phyloP scores from a whole-genome alignment of 2,888 invertebrate species.

The Adineta ricciae region DNA sequence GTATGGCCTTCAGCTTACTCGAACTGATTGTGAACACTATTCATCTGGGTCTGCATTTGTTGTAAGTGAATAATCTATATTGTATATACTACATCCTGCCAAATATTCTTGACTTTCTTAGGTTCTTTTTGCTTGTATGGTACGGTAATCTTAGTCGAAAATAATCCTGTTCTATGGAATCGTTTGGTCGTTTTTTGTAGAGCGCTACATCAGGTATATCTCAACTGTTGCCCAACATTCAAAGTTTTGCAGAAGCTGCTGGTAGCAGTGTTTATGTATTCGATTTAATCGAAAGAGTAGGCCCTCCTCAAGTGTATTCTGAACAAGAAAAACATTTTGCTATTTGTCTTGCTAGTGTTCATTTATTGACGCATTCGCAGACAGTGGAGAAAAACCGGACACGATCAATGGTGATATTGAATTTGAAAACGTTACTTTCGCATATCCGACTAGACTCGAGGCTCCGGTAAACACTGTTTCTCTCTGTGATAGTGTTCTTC shows the following conservation, averaged over 20 bases:
- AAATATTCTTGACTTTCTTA: background rate
- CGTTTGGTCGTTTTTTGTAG: background rate
- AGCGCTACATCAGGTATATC: conserved; percentile 44
- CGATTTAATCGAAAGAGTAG: conserved; percentile 60
- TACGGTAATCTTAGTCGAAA: background rate
- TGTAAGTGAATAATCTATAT: background rate
- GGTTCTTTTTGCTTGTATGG: background rate
- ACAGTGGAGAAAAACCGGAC: conserved; percentile 17
- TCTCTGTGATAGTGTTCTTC: background rate
- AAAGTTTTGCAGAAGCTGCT: conserved; percentile 41
- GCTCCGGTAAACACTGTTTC: background rate
- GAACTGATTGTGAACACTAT: background rate
- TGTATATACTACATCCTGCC: background rate
- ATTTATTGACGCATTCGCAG: conserved; percentile 41
- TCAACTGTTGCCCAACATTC: conserved; percentile 44
- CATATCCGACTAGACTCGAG: conserved; percentile 44
- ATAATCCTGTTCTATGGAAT: background rate
- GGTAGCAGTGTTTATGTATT: conserved; percentile 61
- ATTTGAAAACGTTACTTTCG: conserved; percentile 46
- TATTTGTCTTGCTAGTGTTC: conserved; percentile 36
- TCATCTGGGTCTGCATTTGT: background rate
- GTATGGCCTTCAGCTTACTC: background rate
- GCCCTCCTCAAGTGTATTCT: conserved; percentile 24
- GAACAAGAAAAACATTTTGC: background rate
- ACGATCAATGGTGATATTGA: conserved; percentile 41